A percentile compares a stretch with the other conserved stretches of the same genome.
These are phyloP conservation scores for Empis livida DNA, from an alignment of 2,888 invertebrate species.

Conservation along the genomic window DNA sequence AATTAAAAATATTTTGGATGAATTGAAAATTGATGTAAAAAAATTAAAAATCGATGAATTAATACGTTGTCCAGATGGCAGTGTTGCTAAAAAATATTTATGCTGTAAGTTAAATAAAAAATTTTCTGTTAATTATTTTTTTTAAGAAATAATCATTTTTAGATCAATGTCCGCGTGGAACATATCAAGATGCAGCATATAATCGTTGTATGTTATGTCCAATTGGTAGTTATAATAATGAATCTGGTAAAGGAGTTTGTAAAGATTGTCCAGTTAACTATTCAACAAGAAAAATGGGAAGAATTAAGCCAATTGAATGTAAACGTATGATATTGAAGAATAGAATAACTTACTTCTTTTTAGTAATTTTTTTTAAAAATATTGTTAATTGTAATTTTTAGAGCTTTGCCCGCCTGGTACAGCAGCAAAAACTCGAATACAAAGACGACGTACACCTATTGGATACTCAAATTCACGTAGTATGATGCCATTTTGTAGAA, in stretches of 20 bases:
- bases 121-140: too few species aligned
- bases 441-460: slow-evolving; percentile 14
- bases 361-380: too few species aligned
- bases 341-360: too few species aligned
- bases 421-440: slow-evolving; percentile 29
- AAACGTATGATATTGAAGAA: slow-evolving; percentile 35
- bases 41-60: slow-evolving; percentile 17
- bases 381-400: slow-evolving; percentile 18
- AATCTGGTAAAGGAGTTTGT: slow-evolving; percentile 42
- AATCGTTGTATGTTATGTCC: slow-evolving; percentile 46
- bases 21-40: slow-evolving; percentile 17
- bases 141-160: slow-evolving; percentile 10
- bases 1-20: slow-evolving; percentile 12
- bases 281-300: slow-evolving; percentile 41
- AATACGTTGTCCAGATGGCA: slow-evolving; percentile 40
- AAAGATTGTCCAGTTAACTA: slow-evolving; percentile 42
- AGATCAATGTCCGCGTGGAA: slow-evolving; percentile 53
- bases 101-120: slow-evolving; percentile 43
- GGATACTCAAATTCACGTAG: slow-evolving; percentile 28
- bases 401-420: slow-evolving; percentile 45
- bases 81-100: slow-evolving; percentile 38
- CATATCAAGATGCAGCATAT: slow-evolving; percentile 43
- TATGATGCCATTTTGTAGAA: slow-evolving; percentile 41
- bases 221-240: slow-evolving; percentile 45
- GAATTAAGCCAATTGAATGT: slow-evolving; percentile 39